These are phyloP conservation scores for Aelia acuminata DNA, from an alignment of 2,888 invertebrate species.

Conservation along the genomic window DNA sequence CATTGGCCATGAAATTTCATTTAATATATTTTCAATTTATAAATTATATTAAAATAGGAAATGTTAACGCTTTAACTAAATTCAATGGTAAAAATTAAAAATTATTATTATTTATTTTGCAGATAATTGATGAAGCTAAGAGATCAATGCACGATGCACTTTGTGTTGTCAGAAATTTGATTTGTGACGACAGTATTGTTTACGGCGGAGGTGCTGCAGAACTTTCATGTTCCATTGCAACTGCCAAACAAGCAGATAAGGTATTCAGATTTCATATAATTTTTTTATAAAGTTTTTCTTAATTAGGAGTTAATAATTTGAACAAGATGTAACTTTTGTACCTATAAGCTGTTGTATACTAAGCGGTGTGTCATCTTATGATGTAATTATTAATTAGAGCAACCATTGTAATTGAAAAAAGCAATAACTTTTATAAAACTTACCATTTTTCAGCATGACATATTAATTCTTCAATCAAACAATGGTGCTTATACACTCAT, in stretches of 20 bases:
- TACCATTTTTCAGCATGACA: no score
- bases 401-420: no score
- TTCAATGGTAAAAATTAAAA: no score
- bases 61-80: no score
- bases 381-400: no score
- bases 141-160: conserved; percentile 82
- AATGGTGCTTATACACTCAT: background rate
- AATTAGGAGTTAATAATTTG: background rate
- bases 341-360: no score
- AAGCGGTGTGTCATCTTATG: no score
- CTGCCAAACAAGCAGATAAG: conserved; percentile 89
- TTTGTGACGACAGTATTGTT: conserved; percentile 83
- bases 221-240: conserved; percentile 93
- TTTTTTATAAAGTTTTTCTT: background rate
- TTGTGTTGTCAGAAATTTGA: conserved; percentile 81
- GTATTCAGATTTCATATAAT: conserved; percentile 69
- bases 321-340: background rate
- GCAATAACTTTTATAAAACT: no score
- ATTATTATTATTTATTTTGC: conserved; percentile 64
- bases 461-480: background rate
- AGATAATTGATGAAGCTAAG: conserved; percentile 84
- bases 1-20: no score
- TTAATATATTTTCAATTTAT: no score
- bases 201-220: conserved; percentile 99
- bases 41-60: no score